Conservation (phyloP, 1,140 invertebrate species). For the Megalopta genalis region DNA sequence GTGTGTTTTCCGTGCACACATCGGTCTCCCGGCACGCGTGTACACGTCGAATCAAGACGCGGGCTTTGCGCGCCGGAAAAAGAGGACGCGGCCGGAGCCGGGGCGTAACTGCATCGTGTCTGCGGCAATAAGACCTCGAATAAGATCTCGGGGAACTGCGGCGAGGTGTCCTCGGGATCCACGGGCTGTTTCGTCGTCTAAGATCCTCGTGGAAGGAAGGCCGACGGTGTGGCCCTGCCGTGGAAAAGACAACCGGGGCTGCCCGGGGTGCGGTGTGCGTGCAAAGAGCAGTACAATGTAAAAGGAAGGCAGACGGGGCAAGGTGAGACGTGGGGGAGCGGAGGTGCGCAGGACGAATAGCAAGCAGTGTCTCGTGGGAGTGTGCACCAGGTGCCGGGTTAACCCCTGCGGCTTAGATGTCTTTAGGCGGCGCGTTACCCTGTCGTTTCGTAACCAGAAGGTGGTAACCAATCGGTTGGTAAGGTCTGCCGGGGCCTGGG, state of each 20-base stretch:
- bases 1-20: slow-evolving; percentile 15
- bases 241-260: slow-evolving; percentile 47
- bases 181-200: not conserved
- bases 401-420: slow-evolving; percentile 77
- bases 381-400: slow-evolving; percentile 77
- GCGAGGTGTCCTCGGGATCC: not conserved
- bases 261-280: not conserved
- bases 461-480: slow-evolving; percentile 67
- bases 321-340: slow-evolving; percentile 54
- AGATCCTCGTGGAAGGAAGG: not conserved
- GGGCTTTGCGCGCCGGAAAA: not conserved
- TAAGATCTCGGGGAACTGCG: not conserved
- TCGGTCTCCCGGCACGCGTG: not conserved
- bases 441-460: slow-evolving; percentile 65
- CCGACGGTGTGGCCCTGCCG: not conserved
- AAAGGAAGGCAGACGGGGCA: slow-evolving; percentile 28
- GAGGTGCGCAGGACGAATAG: slow-evolving; percentile 74
- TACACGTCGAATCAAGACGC: not conserved
- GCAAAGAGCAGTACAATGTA: slow-evolving; percentile 50
- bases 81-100: not conserved
- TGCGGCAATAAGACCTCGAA: not conserved
- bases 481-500: slow-evolving; percentile 58
- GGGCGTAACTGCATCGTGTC: not conserved
- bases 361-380: slow-evolving; percentile 76
- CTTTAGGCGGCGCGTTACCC: slow-evolving; percentile 69